Conservation (phyloP, 2,113 vertebrate genomes). For the Telmatochromis sp. region DNA sequence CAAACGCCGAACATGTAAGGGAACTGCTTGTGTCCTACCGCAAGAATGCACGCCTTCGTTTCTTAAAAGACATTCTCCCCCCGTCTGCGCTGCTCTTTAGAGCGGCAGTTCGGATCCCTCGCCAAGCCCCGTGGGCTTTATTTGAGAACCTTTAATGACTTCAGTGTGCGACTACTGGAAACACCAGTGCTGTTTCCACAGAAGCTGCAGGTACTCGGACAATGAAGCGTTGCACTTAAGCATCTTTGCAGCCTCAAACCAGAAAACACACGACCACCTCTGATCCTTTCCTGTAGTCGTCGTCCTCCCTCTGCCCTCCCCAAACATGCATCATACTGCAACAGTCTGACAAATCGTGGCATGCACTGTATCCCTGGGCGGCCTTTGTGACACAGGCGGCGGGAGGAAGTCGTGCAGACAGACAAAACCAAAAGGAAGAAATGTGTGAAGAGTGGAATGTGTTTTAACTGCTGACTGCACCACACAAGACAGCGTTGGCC, state of each 20-base stretch:
- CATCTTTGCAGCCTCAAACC: constrained; percentile 7
- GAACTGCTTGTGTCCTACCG: constrained; percentile 68
- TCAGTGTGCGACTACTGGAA: constrained; percentile 74
- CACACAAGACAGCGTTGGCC: constrained; percentile 42
- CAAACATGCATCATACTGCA: neutral
- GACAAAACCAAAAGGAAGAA: constrained; percentile 54
- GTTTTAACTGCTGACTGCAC: constrained; percentile 58
- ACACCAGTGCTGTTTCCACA: constrained; percentile 49
- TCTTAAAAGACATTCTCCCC: constrained; percentile 63
- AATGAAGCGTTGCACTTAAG: neutral
- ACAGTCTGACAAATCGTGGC: constrained; percentile 11
- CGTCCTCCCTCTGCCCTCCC: neutral
- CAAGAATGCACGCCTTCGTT: constrained; percentile 64
- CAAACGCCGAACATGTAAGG: constrained; percentile 67
- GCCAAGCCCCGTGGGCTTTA: constrained; percentile 68
- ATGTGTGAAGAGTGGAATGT: constrained; percentile 60
- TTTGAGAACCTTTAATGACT: constrained; percentile 68
- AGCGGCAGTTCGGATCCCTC: constrained; percentile 41
- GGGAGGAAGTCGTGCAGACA: constrained; percentile 53
- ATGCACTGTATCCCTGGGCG: neutral
- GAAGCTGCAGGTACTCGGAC: constrained; percentile 1
- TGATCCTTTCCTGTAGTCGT: neutral
- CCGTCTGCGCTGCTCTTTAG: constrained; percentile 35
- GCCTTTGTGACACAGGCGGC: constrained; percentile 26
- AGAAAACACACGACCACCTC: neutral